These are phyloP conservation scores for Listronotus oregonensis DNA, from an alignment of 1,140 invertebrate genomes.

Conservation along the genomic window DNA sequence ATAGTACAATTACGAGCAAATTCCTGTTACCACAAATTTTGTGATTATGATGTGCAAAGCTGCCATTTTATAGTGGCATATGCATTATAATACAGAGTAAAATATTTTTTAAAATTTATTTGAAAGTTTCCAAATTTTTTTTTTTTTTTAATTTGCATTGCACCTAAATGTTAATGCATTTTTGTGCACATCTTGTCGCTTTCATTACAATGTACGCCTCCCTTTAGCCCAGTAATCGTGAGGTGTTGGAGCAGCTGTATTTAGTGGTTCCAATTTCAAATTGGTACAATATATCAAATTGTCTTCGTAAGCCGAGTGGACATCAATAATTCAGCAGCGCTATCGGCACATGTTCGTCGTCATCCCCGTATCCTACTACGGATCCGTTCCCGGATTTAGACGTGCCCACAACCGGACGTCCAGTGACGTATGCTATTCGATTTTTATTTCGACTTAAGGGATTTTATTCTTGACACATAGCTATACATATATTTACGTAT, in stretches of 20 bases:
- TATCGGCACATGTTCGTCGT: conserved; percentile 32
- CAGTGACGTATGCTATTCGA: neutral
- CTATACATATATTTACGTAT: neutral
- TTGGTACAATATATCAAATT: conserved; percentile 51
- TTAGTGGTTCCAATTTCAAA: conserved; percentile 48
- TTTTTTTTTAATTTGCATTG: no score
- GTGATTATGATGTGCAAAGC: no score
- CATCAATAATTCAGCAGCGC: conserved; percentile 50
- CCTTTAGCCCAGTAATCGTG: no score
- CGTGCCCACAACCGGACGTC: conserved; percentile 6
- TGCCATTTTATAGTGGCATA: no score
- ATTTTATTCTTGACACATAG: neutral
- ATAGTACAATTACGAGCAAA: no score
- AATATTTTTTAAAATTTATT: no score
- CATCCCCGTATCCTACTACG: conserved; percentile 10
- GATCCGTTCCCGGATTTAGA: conserved; percentile 6
- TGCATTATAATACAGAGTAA: no score
- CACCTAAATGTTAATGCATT: no score
- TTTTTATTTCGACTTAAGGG: conserved; percentile 1
- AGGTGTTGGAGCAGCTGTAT: conserved; percentile 35
- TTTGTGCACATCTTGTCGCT: no score
- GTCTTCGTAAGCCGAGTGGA: conserved; percentile 47
- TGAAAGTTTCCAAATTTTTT: no score
- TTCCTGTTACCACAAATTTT: no score
- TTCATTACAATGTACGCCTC: no score